Evolutionary conservation across 2,113 vertebrate genomes (phyloP).

Genomic region (Paedocypris sp.): DNA sequence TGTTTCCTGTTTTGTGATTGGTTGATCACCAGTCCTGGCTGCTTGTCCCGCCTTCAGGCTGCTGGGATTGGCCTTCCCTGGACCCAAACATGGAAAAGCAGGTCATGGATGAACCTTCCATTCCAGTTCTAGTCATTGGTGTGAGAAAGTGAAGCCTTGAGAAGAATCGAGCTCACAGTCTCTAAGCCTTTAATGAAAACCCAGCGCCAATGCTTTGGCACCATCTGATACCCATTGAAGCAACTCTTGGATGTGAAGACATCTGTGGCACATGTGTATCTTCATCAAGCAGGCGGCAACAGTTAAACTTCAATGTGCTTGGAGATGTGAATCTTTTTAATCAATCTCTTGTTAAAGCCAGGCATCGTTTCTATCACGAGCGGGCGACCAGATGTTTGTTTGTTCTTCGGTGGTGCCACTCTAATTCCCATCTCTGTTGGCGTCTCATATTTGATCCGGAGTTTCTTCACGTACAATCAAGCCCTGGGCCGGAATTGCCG

Average conservation of each 20-base stretch:
- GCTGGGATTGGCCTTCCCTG: too few relatives aligned
- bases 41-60: too few relatives aligned
- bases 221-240: conserved; percentile 45
- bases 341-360: conserved; percentile 38
- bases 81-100: too few relatives aligned
- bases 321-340: conserved; percentile 49
- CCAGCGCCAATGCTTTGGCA: conserved; percentile 41
- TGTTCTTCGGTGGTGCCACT: conserved; percentile 1
- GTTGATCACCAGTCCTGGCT: too few relatives aligned
- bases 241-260: conserved; percentile 21
- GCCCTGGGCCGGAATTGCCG: too few relatives aligned
- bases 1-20: too few relatives aligned
- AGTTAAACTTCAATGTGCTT: conserved; percentile 50
- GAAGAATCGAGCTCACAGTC: neutral
- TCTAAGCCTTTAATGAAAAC: neutral
- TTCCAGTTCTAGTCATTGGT: too few relatives aligned
- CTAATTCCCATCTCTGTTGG: conserved; percentile 23
- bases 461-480: too few relatives aligned
- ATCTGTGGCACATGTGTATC: conserved; percentile 52
- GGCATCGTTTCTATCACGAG: conserved; percentile 29
- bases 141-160: too few relatives aligned
- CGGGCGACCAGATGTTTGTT: conserved; percentile 45
- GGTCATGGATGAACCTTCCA: too few relatives aligned
- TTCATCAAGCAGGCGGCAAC: conserved; percentile 48
- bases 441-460: too few relatives aligned